Conservation (phyloP, 2,888 invertebrate genomes). For the Bellardia bayeri region DNA sequence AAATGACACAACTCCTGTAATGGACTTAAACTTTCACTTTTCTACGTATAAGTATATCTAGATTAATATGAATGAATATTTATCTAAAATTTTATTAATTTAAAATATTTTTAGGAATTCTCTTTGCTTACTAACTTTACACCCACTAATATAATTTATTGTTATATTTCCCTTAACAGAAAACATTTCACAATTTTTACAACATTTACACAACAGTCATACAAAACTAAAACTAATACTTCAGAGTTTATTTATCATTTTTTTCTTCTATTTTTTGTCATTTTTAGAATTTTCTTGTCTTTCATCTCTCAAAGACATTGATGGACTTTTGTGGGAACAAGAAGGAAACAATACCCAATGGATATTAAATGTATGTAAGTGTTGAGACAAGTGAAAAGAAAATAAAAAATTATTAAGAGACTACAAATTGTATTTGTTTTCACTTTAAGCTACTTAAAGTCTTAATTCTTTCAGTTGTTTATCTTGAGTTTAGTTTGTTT, state of each 20-base stretch:
- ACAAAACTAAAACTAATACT: not conserved
- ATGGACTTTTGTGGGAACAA: constrained; percentile 55
- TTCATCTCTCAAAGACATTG: constrained; percentile 47
- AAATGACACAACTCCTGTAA: too few species aligned
- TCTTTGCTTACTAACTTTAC: not conserved
- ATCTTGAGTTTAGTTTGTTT: constrained; percentile 34
- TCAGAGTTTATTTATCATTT: constrained; percentile 23
- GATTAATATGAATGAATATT: not conserved
- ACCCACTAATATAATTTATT: constrained; percentile 3
- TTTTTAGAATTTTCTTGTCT: constrained; percentile 65
- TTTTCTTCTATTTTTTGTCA: not conserved
- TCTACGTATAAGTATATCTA: too few species aligned
- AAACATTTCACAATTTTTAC: not conserved
- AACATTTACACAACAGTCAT: not conserved
- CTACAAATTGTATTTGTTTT: constrained; percentile 68
- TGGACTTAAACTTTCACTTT: too few species aligned
- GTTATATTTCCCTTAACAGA: constrained; percentile 4
- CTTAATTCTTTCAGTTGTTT: constrained; percentile 60
- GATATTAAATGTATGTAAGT: constrained; percentile 59
- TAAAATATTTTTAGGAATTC: not conserved
- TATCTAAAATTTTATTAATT: not conserved
- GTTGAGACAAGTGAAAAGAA: constrained; percentile 10
- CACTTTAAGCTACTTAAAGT: constrained; percentile 69
- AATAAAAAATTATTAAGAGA: constrained; percentile 50
- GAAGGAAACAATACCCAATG: constrained; percentile 29